Percentiles rank a stretch among this genome's conserved stretches.
Evolutionary conservation across 2,113 vertebrate genomes (phyloP).

Genomic region (Sprattus sprattus): DNA sequence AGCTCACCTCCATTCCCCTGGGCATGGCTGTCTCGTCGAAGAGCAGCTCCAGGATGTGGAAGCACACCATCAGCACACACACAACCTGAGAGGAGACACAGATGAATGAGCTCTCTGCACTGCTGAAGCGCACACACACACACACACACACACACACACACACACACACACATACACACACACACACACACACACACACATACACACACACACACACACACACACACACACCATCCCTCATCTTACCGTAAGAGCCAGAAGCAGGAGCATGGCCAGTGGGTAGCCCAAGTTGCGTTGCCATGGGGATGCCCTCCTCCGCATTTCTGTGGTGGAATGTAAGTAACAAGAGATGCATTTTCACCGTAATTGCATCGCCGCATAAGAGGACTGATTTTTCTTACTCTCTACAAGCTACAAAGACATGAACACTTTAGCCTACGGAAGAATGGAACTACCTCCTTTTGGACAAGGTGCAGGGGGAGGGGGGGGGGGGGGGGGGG

Average conservation of each 20-base stretch:
- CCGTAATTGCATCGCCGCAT: too few species aligned
- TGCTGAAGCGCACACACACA: neutral
- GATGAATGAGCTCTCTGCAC: neutral
- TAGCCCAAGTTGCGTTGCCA: slow-evolving; percentile 97
- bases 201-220: neutral
- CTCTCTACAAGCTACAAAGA: too few species aligned
- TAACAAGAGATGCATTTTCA: neutral
- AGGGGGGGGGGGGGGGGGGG: too few species aligned
- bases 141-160: neutral
- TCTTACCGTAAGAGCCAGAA: slow-evolving; percentile 85
- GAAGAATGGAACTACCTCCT: too few species aligned
- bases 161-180: neutral
- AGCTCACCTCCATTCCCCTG: slow-evolving; percentile 86
- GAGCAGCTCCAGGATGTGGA: slow-evolving; percentile 91
- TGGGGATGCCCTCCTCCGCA: slow-evolving; percentile 82
- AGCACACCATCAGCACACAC: slow-evolving; percentile 89
- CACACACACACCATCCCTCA: neutral
- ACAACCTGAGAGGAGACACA: slow-evolving; percentile 75
- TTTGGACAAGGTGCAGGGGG: too few species aligned
- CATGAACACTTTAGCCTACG: too few species aligned
- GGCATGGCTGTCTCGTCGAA: slow-evolving; percentile 93
- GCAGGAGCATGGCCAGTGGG: slow-evolving; percentile 88
- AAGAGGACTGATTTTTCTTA: too few species aligned
- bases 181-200: neutral
- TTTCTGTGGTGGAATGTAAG: slow-evolving; percentile 69